Conservation (phyloP, 2,797 vertebrate genomes). For the Megalops cyprinoides region DNA sequence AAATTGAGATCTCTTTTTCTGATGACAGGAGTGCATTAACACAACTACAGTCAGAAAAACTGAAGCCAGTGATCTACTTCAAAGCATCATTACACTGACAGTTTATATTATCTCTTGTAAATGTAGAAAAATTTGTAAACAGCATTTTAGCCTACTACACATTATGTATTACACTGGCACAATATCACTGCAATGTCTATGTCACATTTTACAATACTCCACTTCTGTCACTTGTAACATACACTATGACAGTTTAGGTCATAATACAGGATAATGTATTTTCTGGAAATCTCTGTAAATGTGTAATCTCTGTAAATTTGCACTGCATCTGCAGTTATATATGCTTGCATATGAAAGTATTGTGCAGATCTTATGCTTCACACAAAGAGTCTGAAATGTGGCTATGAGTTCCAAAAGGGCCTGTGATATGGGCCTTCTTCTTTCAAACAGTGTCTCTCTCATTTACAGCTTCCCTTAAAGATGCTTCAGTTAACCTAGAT, state of each 20-base stretch:
- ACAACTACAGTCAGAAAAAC: too few relatives aligned
- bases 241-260: not conserved
- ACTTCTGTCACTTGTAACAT: not conserved
- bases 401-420: not conserved
- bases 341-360: too few relatives aligned
- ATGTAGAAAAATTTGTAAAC: too few relatives aligned
- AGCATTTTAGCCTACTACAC: too few relatives aligned
- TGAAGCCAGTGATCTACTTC: not conserved
- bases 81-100: not conserved
- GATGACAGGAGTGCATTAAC: not conserved
- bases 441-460: not conserved
- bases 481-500: not conserved
- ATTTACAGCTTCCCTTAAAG: not conserved
- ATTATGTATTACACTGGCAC: not conserved
- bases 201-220: not conserved
- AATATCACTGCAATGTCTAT: not conserved
- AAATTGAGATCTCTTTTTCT: not conserved
- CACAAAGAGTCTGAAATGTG: too few relatives aligned
- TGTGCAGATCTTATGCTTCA: too few relatives aligned
- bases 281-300: not conserved
- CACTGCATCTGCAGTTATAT: not conserved
- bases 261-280: not conserved
- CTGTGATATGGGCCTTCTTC: not conserved
- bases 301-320: too few relatives aligned
- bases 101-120: not conserved